Conservation (phyloP, 1,140 invertebrate genomes). For the Manduca sexta region DNA sequence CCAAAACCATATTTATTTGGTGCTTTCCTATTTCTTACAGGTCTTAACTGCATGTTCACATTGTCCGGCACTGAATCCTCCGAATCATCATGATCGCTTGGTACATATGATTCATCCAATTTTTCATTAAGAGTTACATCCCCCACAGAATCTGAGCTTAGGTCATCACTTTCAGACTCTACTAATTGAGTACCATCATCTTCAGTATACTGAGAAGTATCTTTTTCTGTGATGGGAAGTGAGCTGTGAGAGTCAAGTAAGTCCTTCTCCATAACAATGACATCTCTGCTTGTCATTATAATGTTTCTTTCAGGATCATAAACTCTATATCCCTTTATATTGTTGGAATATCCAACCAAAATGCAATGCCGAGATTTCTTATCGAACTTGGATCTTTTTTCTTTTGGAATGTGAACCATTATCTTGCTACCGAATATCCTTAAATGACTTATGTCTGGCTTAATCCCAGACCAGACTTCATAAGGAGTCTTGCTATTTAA, state of each 20-base stretch:
- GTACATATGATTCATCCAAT: neutral
- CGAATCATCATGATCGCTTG: neutral
- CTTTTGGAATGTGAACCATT: constrained; percentile 27
- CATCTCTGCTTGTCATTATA: constrained; percentile 29
- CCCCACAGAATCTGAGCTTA: neutral
- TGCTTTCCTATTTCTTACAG: too few relatives aligned
- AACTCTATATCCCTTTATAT: constrained; percentile 21
- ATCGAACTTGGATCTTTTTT: constrained; percentile 29
- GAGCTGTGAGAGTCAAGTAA: too few relatives aligned
- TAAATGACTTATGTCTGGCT: constrained; percentile 21
- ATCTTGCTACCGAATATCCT: constrained; percentile 21
- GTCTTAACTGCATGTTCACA: neutral
- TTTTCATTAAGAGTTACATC: neutral
- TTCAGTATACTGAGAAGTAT: too few relatives aligned
- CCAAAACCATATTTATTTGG: too few relatives aligned
- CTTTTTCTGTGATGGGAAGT: too few relatives aligned
- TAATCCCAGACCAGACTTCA: constrained; percentile 20
- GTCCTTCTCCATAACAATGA: constrained; percentile 21
- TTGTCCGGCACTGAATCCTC: neutral
- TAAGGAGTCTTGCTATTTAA: constrained; percentile 16
- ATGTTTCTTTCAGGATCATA: constrained; percentile 15
- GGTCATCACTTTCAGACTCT: neutral
- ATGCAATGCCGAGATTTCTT: constrained; percentile 17
- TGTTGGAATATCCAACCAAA: constrained; percentile 27
- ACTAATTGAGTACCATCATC: too few relatives aligned